Base-by-base conservation (phyloP, 2,113 vertebrate genomes). In the Taurulus bubalis region DNA sequence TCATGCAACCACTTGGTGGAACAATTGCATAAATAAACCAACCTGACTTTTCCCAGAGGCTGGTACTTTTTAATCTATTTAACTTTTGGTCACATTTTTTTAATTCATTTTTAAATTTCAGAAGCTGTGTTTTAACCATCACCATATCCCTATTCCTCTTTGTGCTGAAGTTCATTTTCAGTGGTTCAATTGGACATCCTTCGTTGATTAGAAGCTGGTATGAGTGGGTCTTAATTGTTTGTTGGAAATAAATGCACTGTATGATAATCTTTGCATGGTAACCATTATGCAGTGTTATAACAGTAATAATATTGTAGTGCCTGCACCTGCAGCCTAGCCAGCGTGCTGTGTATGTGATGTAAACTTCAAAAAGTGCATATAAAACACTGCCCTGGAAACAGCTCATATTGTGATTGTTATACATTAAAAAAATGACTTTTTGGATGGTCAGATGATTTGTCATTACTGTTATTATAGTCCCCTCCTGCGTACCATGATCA, bases 1-100 rank as follows among this genome's bases (percentile, higher is more conserved):
- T 40, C 12, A 14, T 67, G 6, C 7, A 45, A 42, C 91, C 93
- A 93, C 91, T 85, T 63, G 90, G 79, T 90, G 89, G 89, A 71
- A 82, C 55, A 86, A 30, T 91, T 89, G 73, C 74, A 67, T 80
- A 55, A 84, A 59, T 51, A 71, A 81, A 60, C 0, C 7, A 58
- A 10, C 11, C 42, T 11, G 30, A 6, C 55, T 12, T 22, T 11
- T 6, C 8, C 10, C 51, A 20, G 16, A 15, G 6, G n/a, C 9
- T 15, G 2, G 32, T 6, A 8, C 11, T 42, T 71, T 71, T 62
- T 12, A 8, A 18, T 53, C 65, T 42, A 5, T 24, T 55, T 49
- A 16, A 3, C 0, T 58, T 71, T 72, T 38, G 22, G 1, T 15
- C 18, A n/a, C 6, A 32, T 26, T 77, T 63, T 24, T 11, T 18